Percentiles rank a stretch among this genome's conserved stretches.
phyloP scores from a whole-genome alignment of 1,140 invertebrate genomes.

The Drusus annulatus region DNA sequence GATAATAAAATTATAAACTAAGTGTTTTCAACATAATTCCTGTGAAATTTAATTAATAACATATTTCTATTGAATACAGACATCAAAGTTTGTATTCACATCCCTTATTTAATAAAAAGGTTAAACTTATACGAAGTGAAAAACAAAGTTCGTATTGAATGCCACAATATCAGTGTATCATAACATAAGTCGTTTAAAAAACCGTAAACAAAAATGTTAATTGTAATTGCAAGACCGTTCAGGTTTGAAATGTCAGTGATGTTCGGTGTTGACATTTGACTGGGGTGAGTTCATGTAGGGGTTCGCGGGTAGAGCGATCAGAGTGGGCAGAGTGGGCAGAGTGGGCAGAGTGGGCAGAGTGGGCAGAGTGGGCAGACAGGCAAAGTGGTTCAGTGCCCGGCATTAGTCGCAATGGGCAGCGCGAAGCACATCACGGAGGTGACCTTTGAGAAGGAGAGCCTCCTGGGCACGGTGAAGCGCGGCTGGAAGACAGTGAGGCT shows the following conservation, averaged over 20 bases:
- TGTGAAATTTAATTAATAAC: background rate
- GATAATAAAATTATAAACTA: background rate
- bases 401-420: constrained; percentile 50
- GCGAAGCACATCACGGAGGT: constrained; percentile 62
- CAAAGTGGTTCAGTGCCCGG: too few species aligned
- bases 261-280: constrained; percentile 5
- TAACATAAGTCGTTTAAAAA: background rate
- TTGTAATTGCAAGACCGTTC: background rate
- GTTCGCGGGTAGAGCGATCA: background rate
- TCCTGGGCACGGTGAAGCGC: constrained; percentile 65
- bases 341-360: too few species aligned
- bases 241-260: constrained; percentile 20
- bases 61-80: too few species aligned
- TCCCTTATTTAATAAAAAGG: too few species aligned
- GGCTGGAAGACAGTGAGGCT: constrained; percentile 70
- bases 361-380: too few species aligned
- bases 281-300: background rate
- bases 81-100: too few species aligned
- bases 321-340: too few species aligned
- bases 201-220: background rate
- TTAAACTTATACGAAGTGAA: too few species aligned
- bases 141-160: background rate
- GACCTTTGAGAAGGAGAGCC: constrained; percentile 68
- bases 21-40: background rate
- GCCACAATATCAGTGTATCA: background rate